Conservation (phyloP, 2,797 vertebrate genomes). For the Salmo trutta region DNA sequence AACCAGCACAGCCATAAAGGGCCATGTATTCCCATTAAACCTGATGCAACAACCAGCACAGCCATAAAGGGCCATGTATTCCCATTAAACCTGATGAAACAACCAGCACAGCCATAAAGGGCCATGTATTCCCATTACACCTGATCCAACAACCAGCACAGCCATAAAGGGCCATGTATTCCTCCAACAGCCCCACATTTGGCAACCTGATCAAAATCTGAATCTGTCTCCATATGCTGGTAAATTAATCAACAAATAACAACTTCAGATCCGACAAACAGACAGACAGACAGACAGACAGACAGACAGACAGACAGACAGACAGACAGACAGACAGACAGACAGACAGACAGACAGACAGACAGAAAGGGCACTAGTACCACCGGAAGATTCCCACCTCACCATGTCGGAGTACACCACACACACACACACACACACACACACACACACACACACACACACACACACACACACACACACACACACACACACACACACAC, state of each 20-base stretch:
- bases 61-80: no score
- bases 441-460: no score
- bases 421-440: no score
- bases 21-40: no score
- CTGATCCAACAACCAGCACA: no score
- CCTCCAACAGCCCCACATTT: neutral
- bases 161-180: neutral
- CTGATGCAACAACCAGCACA: no score
- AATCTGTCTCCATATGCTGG: slow-evolving; percentile 17
- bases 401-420: no score
- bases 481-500: no score
- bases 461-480: no score
- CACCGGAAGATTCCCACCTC: no score
- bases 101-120: neutral
- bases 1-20: no score
- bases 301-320: neutral
- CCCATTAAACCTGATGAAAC: no score
- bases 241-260: slow-evolving; percentile 6
- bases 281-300: neutral
- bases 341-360: neutral
- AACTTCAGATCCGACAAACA: neutral
- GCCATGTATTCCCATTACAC: neutral
- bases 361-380: neutral
- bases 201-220: neutral
- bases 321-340: neutral